Percentiles rank a stretch among this genome's conserved stretches.
Evolutionary conservation across 2,113 vertebrate species (phyloP).

Genomic region (Oceanodroma tethys): DNA sequence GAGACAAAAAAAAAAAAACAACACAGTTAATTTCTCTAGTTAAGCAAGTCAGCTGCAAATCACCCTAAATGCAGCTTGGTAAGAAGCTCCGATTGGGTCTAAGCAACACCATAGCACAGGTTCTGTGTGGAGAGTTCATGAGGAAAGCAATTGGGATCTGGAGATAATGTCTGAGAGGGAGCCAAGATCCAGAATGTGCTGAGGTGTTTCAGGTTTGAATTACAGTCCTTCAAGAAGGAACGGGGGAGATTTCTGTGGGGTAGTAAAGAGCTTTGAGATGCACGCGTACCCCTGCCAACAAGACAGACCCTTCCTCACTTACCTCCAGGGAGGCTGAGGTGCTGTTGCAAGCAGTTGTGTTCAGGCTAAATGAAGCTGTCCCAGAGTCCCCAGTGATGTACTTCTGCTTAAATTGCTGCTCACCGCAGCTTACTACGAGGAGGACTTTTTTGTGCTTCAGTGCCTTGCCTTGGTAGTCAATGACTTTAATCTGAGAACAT

Average conservation of each 20-base stretch:
- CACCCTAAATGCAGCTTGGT: not conserved
- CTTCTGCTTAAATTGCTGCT: not conserved
- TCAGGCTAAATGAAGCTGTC: conserved; percentile 35
- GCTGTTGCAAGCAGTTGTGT: conserved; percentile 28
- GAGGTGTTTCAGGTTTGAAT: not conserved
- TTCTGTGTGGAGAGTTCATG: not conserved
- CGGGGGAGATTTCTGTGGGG: not conserved
- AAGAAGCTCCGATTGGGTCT: not conserved
- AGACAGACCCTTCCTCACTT: not conserved
- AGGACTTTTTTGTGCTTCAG: not conserved
- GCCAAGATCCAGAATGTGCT: not conserved
- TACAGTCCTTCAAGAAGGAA: not conserved
- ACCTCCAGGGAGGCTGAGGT: conserved; percentile 11
- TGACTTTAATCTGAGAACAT: conserved; percentile 36
- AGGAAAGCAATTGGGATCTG: not conserved
- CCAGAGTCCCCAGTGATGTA: conserved; percentile 27
- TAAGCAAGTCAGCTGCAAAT: not conserved
- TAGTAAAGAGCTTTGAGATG: not conserved
- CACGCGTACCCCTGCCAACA: not conserved
- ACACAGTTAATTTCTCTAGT: not conserved
- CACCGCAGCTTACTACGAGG: not conserved
- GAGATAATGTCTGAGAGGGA: not conserved
- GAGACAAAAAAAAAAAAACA: not conserved
- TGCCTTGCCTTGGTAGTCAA: conserved; percentile 13
- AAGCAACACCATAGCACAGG: not conserved